Base-by-base conservation (phyloP, 2,113 vertebrate species). In the Orientallactaga bullata region DNA sequence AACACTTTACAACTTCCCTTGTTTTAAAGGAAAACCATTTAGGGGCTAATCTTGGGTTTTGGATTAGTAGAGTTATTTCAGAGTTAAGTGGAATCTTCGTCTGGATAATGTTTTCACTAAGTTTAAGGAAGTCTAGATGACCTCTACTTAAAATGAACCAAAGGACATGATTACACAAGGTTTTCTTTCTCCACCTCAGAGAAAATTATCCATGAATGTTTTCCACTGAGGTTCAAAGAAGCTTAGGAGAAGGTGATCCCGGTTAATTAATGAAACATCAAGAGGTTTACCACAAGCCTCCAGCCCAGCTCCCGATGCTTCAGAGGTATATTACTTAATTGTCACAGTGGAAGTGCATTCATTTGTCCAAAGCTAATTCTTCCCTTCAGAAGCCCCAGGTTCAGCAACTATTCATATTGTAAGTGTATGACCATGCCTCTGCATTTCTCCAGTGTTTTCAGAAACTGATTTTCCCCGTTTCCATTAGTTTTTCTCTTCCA, bases 211-310 rank as follows among this genome's bases (percentile, higher is more conserved):
- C 30, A 4, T 51, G 35, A 80, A 28, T 68, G 69, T 51, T 90
- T 65, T 69, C 37, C 6, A 9, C 5, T 21, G 68, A 93, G 55
- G 63, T 69, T 90, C 72, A 92, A 26, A 91, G 82, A 60, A 51
- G 47, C 66, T 82, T 88, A 83, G 55, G 69, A 79, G 87, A 91
- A 84, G 63, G 58, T 93, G 35, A 63, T 94, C 63, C 72, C 60
- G 39, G 39, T 73, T 95, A 94, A 96, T 95, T 95, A 86, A 89
- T 55, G 77, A 91, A 88, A 65, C 77, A 89, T 47, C 37, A 55
- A 69, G 90, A 96, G 78, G 24, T 88, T 80, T 63, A 51, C 94
- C 68, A 3, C 39, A 69, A 58, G 55, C 63, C 23, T 94, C 76
- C 51, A 89, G 55, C 88, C 77, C 61, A 68, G 79, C 35, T 80